Base-by-base conservation (phyloP, 2,113 vertebrate genomes). In the Pipa parva region DNA sequence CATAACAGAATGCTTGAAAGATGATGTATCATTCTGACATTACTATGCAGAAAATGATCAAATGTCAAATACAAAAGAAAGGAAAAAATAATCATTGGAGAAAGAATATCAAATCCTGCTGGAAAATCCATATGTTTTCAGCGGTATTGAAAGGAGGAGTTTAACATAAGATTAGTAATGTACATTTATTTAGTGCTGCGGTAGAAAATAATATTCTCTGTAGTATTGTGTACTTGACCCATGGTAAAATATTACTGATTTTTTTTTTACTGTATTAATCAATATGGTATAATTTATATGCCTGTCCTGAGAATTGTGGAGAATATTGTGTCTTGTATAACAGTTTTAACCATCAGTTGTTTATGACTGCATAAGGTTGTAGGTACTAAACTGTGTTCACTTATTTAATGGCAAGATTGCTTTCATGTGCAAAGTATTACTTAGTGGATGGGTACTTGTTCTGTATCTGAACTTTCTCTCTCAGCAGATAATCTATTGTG, bases 11-110 rank as follows among this genome's bases (percentile, higher is more conserved):
- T 46, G 39, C 39, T 48, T 48, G 27, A 31, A 31, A 57, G 25
- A 17, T 59, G 27, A 59, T 59, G 55, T 56, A 51, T 68, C 45
- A 59, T 59, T 39, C 56, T 36, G 22, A 29, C 54, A 59, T 51
- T 68, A 68, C 64, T 59, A 50, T 45, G 50, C 17, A 33, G 63
- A 18, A 67, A 59, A 67, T 59, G 54, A 67, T 55, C 58, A 36
- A 58, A 58, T 67, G 39, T 50, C 55, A 42, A 67, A 58, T 46
- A 28, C 36, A 59, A 59, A 50, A 51, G 55, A 7, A 68, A 59
- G 45, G 39, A 31, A 49, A 46, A 59, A 68, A 68, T 68, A 11
- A 59, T 39, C 45, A 59, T 48, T 68, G 50, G 39, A 51, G 46
- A 68, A 37, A 50, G n/a, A 68, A 51, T 59, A 59, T 51, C 21